Percentiles rank a stretch among this genome's conserved stretches.
Conservation (phyloP, 2,797 vertebrate species). For the Mormyrus proboscirostris region DNA sequence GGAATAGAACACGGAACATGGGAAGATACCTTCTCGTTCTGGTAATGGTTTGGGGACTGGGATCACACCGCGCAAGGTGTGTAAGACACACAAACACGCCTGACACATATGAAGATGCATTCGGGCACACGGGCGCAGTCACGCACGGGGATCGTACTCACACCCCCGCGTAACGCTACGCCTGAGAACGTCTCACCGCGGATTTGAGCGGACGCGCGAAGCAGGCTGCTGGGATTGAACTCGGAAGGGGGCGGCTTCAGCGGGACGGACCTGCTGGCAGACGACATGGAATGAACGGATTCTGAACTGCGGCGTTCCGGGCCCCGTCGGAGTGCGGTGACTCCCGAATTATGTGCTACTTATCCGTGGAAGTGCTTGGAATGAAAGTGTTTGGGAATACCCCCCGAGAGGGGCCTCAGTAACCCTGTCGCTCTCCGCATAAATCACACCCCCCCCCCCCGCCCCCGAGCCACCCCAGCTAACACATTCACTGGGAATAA, state of each 20-base stretch:
- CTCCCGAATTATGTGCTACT: conserved; percentile 54
- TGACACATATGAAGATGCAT: not conserved
- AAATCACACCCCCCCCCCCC: conserved; percentile 50
- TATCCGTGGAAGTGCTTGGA: conserved; percentile 51
- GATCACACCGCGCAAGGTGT: not conserved
- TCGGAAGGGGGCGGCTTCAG: conserved; percentile 45
- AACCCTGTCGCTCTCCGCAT: conserved; percentile 60
- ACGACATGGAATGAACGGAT: conserved; percentile 48
- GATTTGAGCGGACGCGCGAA: conserved; percentile 53
- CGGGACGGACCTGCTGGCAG: conserved; percentile 49
- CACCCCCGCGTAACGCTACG: not conserved
- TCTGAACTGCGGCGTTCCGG: conserved; percentile 34
- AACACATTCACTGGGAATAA: conserved; percentile 54
- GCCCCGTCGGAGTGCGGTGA: conserved; percentile 16
- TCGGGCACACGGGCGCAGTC: not conserved
- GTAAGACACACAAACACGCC: not conserved
- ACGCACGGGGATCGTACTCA: not conserved
- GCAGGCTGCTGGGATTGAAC: conserved; percentile 46
- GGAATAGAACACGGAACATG: not conserved
- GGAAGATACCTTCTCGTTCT: not conserved
- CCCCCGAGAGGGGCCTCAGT: conserved; percentile 46
- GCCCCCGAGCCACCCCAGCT: conserved; percentile 20
- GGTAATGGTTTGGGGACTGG: not conserved
- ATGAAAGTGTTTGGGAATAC: conserved; percentile 46
- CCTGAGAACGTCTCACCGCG: not conserved